phyloP scores from a whole-genome alignment of 2,888 invertebrate genomes.

The Andrena haemorrhoa region DNA sequence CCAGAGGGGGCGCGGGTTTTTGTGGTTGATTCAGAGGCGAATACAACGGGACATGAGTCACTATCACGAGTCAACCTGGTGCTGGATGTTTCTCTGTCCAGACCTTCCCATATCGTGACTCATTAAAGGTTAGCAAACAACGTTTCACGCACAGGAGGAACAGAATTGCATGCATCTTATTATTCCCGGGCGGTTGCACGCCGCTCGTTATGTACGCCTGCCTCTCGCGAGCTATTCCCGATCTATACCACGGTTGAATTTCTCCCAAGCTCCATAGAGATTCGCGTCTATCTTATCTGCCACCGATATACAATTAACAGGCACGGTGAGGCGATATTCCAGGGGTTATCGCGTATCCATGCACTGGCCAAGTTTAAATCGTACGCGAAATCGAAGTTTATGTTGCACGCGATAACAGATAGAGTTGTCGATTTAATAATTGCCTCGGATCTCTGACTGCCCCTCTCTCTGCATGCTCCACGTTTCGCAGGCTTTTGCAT shows the following conservation, averaged over 20 bases:
- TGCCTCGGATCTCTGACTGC: no score
- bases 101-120: constrained; percentile 45
- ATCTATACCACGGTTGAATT: not conserved
- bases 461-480: no score
- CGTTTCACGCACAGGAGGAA: constrained; percentile 14
- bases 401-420: constrained; percentile 60
- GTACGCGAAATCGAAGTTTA: constrained; percentile 66
- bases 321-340: constrained; percentile 47
- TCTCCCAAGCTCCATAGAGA: constrained; percentile 14
- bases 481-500: no score
- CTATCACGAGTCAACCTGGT: constrained; percentile 27
- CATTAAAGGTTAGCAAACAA: constrained; percentile 33
- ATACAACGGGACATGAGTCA: constrained; percentile 51
- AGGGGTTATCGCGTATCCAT: constrained; percentile 62
- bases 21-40: constrained; percentile 7
- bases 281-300: constrained; percentile 57
- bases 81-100: constrained; percentile 32
- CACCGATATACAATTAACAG: constrained; percentile 66
- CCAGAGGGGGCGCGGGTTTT: not conserved
- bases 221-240: not conserved
- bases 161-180: constrained; percentile 32
- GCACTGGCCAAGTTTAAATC: constrained; percentile 42
- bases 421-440: not conserved
- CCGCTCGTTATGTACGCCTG: not conserved
- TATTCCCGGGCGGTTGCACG: constrained; percentile 1